Evolutionary conservation across 2,113 vertebrate genomes (phyloP).

Genomic region (Leucosticte australis): DNA sequence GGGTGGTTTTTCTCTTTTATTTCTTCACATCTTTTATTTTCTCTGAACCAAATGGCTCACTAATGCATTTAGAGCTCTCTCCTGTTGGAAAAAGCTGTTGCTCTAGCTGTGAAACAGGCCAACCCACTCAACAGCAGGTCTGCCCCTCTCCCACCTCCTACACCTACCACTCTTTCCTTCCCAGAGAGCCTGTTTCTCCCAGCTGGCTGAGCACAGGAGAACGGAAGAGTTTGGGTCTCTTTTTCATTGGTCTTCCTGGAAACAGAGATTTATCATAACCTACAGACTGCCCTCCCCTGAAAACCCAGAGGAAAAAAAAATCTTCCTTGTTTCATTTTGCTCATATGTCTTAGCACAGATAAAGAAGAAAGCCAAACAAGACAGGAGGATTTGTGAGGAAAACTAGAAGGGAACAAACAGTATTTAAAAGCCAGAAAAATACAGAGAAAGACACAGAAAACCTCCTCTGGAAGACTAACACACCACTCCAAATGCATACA

Average conservation of each 20-base stretch:
- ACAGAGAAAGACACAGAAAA: background rate
- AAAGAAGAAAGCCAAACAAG: background rate
- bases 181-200: background rate
- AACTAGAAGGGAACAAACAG: background rate
- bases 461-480: background rate
- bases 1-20: background rate
- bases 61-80: conserved; percentile 27
- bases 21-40: conserved; percentile 46
- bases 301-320: background rate
- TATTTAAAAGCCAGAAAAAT: background rate
- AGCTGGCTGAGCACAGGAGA: background rate
- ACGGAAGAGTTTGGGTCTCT: background rate
- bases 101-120: conserved; percentile 22
- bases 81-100: conserved; percentile 14
- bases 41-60: background rate
- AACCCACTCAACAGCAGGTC: background rate
- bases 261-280: background rate
- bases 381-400: background rate
- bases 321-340: background rate
- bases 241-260: background rate
- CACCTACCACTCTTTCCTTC: background rate
- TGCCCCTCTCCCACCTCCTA: conserved; percentile 7
- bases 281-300: background rate
- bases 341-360: background rate
- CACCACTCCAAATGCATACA: background rate